These are phyloP conservation scores for Adrianichthys oophorus DNA, from an alignment of 2,797 vertebrate species.

Conservation along the genomic window DNA sequence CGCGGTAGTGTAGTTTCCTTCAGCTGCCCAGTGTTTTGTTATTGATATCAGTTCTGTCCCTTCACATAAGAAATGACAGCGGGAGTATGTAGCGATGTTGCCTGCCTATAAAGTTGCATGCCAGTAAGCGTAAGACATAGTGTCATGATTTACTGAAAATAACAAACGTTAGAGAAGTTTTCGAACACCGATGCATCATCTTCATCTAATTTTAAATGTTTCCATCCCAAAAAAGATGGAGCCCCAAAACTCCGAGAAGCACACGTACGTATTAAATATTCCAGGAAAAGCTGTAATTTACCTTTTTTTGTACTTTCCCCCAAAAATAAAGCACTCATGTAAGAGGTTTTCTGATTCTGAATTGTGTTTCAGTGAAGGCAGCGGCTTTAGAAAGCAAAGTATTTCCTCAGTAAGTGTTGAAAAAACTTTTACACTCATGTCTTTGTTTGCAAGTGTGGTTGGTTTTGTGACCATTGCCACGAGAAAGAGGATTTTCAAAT, in stretches of 20 bases:
- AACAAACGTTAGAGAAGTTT: no score
- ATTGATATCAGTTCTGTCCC: no score
- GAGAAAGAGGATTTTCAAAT: no score
- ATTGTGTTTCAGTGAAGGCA: slow-evolving; percentile 47
- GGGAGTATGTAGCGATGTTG: neutral
- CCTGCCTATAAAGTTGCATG: neutral
- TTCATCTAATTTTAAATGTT: neutral
- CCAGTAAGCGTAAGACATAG: neutral
- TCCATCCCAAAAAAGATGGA: slow-evolving; percentile 74
- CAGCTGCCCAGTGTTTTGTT: neutral
- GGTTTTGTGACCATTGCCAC: no score
- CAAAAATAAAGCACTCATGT: no score
- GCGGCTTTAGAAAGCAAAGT: slow-evolving; percentile 52
- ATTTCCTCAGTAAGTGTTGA: slow-evolving; percentile 72
- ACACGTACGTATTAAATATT: slow-evolving; percentile 54
- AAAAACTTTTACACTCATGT: neutral
- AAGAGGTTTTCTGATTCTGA: no score
- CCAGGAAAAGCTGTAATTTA: no score
- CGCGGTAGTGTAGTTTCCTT: neutral
- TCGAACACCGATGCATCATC: neutral
- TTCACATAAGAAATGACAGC: neutral
- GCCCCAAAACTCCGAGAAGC: slow-evolving; percentile 48
- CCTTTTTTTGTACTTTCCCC: no score
- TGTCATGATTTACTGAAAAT: no score
- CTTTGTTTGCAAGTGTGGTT: no score